These are phyloP conservation scores for Cacoxenus indagator DNA, from an alignment of 2,888 invertebrate genomes.

Conservation along the genomic window DNA sequence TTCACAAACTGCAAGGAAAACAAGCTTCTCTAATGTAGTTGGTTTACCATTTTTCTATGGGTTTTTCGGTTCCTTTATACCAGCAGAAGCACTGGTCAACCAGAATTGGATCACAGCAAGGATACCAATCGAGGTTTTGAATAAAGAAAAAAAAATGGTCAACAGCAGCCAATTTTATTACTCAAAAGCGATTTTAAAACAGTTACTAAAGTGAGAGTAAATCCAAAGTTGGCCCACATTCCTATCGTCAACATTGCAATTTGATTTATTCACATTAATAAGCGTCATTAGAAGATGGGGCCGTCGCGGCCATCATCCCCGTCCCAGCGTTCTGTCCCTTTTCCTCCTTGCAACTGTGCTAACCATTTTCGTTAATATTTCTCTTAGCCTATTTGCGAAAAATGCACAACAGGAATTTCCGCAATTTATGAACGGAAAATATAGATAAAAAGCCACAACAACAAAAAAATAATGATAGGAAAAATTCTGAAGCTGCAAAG, in stretches of 20 bases:
- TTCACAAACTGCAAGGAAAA: background rate
- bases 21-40: constrained; percentile 17
- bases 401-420: constrained; percentile 52
- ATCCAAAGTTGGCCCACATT: background rate
- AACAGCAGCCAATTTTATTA: background rate
- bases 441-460: constrained; percentile 13
- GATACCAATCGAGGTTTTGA: background rate
- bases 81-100: background rate
- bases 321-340: constrained; percentile 22
- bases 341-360: constrained; percentile 22
- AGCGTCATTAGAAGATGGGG: background rate
- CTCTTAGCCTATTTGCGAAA: constrained; percentile 5
- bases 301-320: background rate
- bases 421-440: constrained; percentile 55
- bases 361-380: background rate
- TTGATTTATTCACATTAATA: constrained; percentile 18
- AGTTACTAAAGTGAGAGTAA: background rate
- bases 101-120: background rate
- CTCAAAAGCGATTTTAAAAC: background rate
- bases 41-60: constrained; percentile 6
- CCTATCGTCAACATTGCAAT: background rate
- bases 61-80: background rate
- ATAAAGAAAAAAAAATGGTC: background rate
- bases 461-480: constrained; percentile 45
- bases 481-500: constrained; percentile 10